A percentile compares a stretch with the other conserved stretches of the same genome.
phyloP scores from a whole-genome alignment of 2,888 invertebrate species.

The Coelopa pilipes region DNA sequence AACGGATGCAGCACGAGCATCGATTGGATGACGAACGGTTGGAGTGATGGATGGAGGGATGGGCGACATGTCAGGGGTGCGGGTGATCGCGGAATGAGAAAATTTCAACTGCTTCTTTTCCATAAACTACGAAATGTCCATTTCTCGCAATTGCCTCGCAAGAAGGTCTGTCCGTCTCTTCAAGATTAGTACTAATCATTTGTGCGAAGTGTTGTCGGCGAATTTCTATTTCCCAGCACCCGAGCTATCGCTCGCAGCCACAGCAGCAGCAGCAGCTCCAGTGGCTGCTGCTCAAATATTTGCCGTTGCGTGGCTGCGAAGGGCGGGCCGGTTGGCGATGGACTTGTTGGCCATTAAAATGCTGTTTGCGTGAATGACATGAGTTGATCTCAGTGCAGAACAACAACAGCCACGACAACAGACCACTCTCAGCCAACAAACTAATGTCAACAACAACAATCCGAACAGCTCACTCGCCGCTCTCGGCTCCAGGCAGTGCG shows the following conservation, averaged over 20 bases:
- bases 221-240: background rate
- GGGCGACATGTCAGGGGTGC: too few relatives aligned
- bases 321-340: slow-evolving; percentile 10
- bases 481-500: background rate
- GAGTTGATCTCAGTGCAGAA: background rate
- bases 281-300: background rate
- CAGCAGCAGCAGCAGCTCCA: too few relatives aligned
- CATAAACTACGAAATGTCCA: too few relatives aligned
- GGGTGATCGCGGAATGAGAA: too few relatives aligned
- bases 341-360: background rate
- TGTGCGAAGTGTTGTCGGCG: background rate
- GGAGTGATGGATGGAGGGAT: too few relatives aligned
- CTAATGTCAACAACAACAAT: background rate
- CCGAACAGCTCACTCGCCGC: too few relatives aligned
- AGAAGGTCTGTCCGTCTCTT: too few relatives aligned
- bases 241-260: background rate
- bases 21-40: background rate
- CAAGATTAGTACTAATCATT: background rate
- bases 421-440: background rate
- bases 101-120: too few relatives aligned
- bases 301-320: slow-evolving; percentile 4
- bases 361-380: slow-evolving; percentile 5
- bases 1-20: slow-evolving; percentile 8
- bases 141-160: too few relatives aligned
- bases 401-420: background rate